Conservation (phyloP, 2,113 vertebrate genomes). For the Dasyprocta punctata region DNA sequence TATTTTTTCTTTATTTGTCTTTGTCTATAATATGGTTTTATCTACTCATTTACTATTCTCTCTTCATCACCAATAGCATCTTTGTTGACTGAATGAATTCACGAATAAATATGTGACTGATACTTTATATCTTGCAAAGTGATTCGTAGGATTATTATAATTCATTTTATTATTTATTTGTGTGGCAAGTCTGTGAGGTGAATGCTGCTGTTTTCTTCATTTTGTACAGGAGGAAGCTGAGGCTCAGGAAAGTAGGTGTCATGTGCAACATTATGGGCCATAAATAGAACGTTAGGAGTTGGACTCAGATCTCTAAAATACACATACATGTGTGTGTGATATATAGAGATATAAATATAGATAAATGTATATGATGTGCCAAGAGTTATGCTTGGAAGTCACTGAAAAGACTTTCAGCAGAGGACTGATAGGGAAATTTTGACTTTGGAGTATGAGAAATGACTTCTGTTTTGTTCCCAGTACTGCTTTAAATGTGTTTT, state of each 20-base stretch:
- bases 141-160: not conserved
- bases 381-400: slow-evolving; percentile 38
- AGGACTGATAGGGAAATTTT: slow-evolving; percentile 34
- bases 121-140: not conserved
- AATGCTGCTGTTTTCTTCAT: not conserved
- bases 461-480: slow-evolving; percentile 12
- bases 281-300: not conserved
- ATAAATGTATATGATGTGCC: not conserved
- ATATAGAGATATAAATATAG: not conserved
- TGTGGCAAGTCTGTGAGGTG: not conserved
- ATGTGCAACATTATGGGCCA: not conserved
- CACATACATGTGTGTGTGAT: not conserved
- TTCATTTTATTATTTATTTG: not conserved
- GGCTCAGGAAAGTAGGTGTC: not conserved
- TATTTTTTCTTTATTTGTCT: not conserved
- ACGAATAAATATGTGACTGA: not conserved
- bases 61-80: not conserved
- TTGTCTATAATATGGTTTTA: not conserved
- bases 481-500: not conserved
- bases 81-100: not conserved
- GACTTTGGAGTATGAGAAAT: slow-evolving; percentile 1
- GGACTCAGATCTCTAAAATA: not conserved
- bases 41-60: not conserved
- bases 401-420: slow-evolving; percentile 3
- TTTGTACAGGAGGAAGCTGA: not conserved